Evolutionary conservation across 2,888 invertebrate genomes (phyloP).

Genomic region (Meganola albula): DNA sequence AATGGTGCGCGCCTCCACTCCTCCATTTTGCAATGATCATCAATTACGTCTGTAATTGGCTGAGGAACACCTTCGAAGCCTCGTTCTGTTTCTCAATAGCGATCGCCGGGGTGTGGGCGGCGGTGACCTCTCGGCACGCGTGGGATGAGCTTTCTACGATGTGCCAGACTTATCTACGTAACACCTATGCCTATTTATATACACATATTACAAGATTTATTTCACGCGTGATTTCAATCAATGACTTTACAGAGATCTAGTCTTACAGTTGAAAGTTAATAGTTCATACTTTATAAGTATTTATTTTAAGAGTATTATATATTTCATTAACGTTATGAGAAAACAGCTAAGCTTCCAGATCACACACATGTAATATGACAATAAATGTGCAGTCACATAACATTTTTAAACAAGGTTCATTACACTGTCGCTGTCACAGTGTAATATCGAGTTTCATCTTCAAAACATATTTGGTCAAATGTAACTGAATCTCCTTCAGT

Average conservation of each 20-base stretch:
- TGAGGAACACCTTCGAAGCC: conserved; percentile 41
- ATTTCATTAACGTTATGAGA: too few relatives aligned
- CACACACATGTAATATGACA: too few relatives aligned
- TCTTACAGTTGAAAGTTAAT: too few relatives aligned
- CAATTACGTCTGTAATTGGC: conserved; percentile 52
- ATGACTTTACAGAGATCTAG: too few relatives aligned
- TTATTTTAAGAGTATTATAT: too few relatives aligned
- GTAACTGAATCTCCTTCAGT: too few relatives aligned
- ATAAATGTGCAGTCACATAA: too few relatives aligned
- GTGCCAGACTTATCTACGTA: conserved; percentile 36
- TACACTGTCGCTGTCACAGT: conserved; percentile 49
- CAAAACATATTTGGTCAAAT: too few relatives aligned
- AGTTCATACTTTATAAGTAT: too few relatives aligned
- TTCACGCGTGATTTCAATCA: too few relatives aligned
- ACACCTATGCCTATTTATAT: conserved; percentile 26
- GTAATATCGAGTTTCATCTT: conserved; percentile 46
- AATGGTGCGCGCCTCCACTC: conserved; percentile 36
- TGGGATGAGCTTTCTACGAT: conserved; percentile 64
- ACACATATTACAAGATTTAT: too few relatives aligned
- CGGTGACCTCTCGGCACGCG: conserved; percentile 65
- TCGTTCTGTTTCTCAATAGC: conserved; percentile 45
- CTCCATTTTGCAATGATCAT: conserved; percentile 57
- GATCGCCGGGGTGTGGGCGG: conserved; percentile 52
- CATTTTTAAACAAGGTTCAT: conserved; percentile 34
- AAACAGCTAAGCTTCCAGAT: too few relatives aligned